Percentiles rank a stretch among this genome's conserved stretches.
Evolutionary conservation across 2,797 vertebrate genomes (phyloP).

Genomic region (Protosalanx chinensis): DNA sequence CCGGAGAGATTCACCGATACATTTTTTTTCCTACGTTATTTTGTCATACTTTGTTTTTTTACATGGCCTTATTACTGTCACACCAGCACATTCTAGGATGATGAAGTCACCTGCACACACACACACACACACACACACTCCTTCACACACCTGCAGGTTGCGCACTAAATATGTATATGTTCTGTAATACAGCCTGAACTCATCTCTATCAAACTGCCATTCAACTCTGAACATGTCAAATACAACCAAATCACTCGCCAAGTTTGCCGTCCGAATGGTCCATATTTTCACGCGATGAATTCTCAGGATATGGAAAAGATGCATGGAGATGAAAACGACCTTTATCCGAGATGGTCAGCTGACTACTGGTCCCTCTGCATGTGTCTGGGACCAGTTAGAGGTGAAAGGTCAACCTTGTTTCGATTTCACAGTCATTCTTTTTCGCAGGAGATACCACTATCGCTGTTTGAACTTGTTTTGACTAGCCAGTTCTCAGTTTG

Average conservation of each 20-base stretch:
- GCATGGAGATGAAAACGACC: slow-evolving; percentile 12
- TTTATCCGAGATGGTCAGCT: slow-evolving; percentile 5
- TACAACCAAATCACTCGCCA: slow-evolving; percentile 28
- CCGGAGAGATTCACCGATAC: no score
- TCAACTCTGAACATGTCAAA: slow-evolving; percentile 22
- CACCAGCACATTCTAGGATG: slow-evolving; percentile 23
- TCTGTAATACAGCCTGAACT: slow-evolving; percentile 25
- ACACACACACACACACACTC: slow-evolving; percentile 22
- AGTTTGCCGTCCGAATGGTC: slow-evolving; percentile 5
- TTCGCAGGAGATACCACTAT: slow-evolving; percentile 14
- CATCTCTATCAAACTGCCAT: slow-evolving; percentile 8
- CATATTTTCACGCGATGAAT: neutral
- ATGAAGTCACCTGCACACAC: slow-evolving; percentile 15
- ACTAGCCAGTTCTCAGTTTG: neutral
- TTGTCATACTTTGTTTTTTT: slow-evolving; percentile 18
- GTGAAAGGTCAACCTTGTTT: slow-evolving; percentile 21
- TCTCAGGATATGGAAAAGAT: slow-evolving; percentile 9
- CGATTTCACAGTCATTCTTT: neutral
- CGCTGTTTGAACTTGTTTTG: slow-evolving; percentile 29
- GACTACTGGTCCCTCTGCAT: slow-evolving; percentile 6
- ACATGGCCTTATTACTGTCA: slow-evolving; percentile 15
- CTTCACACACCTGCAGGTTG: neutral
- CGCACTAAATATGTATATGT: neutral
- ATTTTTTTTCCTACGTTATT: neutral
- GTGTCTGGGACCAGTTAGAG: slow-evolving; percentile 12